Conservation (phyloP, 2,888 invertebrate genomes). For the Xestia sexstrigata region DNA sequence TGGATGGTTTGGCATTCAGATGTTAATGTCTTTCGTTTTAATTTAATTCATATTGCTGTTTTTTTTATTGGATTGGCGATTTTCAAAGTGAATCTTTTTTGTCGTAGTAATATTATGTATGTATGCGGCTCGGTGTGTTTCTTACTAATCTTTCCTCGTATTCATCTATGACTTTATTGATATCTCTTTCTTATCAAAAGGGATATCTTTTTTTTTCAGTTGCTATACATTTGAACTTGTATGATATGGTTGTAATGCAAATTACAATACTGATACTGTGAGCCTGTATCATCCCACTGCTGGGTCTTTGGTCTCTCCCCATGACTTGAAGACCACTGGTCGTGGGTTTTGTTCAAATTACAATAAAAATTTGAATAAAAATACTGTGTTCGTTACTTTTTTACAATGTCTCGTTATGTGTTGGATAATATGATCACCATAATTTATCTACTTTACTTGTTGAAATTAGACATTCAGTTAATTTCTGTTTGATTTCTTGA, state of each 20-base stretch:
- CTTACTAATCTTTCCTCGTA: neutral
- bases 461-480: neutral
- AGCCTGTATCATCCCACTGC: neutral
- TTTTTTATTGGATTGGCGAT: neutral
- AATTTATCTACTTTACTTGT: neutral
- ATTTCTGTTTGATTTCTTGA: neutral
- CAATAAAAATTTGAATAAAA: no score
- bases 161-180: neutral
- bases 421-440: neutral
- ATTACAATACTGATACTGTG: neutral
- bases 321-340: neutral
- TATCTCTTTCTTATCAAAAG: neutral
- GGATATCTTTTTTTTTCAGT: neutral
- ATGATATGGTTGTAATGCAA: neutral
- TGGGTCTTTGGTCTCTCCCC: neutral
- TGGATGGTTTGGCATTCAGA: neutral
- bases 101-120: neutral
- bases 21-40: neutral
- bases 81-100: neutral
- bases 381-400: neutral
- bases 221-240: neutral
- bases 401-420: neutral
- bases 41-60: neutral
- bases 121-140: neutral
- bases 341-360: neutral